phyloP scores from a whole-genome alignment of 2,888 invertebrate genomes.

The Cataglyphis albicans region DNA sequence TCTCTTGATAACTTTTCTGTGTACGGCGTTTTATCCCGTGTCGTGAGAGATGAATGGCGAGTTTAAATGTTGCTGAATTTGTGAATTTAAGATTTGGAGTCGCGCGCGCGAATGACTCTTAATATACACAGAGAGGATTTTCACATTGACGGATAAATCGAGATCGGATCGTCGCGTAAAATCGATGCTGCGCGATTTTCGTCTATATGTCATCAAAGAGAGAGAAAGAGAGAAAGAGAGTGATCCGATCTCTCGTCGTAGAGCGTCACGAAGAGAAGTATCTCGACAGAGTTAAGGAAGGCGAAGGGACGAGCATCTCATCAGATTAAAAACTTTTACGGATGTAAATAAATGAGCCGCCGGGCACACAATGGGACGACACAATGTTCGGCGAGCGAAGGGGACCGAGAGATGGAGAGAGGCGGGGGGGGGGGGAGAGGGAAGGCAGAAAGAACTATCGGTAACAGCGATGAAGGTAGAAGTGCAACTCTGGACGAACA shows the following conservation, averaged over 20 bases:
- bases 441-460: neutral
- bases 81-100: neutral
- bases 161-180: neutral
- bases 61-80: neutral
- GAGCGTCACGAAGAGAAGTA: neutral
- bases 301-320: conserved; percentile 76
- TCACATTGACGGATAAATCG: neutral
- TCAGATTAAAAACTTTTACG: conserved; percentile 82
- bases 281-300: conserved; percentile 58
- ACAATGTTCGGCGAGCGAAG: conserved; percentile 36
- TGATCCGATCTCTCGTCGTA: neutral
- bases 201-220: neutral
- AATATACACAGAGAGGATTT: neutral
- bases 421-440: no score
- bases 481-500: conserved; percentile 50
- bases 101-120: neutral
- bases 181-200: neutral
- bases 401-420: no score
- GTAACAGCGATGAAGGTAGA: conserved; percentile 47
- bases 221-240: neutral
- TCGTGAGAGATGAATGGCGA: conserved; percentile 7
- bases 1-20: conserved; percentile 69
- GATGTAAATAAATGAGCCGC: conserved; percentile 79
- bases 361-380: conserved; percentile 70
- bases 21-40: conserved; percentile 58